These are phyloP conservation scores for Phocoena sinus DNA, from an alignment of 2,113 vertebrate species.

Conservation along the genomic window DNA sequence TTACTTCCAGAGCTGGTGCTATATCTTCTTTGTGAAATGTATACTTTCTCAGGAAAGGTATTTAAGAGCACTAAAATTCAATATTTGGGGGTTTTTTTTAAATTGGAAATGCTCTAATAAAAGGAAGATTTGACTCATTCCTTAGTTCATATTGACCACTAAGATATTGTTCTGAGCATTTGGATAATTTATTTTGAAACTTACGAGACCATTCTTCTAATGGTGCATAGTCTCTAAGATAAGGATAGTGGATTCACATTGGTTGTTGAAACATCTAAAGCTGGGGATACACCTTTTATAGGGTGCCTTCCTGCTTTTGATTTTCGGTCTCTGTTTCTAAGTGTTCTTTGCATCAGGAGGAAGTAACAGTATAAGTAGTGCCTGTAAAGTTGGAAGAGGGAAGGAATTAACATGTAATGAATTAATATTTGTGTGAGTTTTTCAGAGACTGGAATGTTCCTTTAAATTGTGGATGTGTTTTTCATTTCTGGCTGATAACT, in stretches of 20 bases:
- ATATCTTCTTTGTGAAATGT: neutral
- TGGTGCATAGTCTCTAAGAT: neutral
- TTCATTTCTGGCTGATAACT: constrained; percentile 60
- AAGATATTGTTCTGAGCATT: neutral
- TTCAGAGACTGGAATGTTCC: constrained; percentile 58
- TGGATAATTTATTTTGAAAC: neutral
- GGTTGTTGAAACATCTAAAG: neutral
- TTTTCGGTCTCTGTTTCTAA: neutral
- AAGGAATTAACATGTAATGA: constrained; percentile 42
- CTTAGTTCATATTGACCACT: neutral
- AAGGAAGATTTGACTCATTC: neutral
- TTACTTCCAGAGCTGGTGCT: neutral
- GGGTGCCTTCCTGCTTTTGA: constrained; percentile 47
- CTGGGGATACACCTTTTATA: neutral
- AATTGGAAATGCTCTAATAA: neutral
- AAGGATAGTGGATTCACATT: neutral
- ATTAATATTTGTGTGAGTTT: constrained; percentile 38
- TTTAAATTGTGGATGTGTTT: constrained; percentile 48
- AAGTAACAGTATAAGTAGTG: constrained; percentile 27
- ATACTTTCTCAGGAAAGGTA: neutral
- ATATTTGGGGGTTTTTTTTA: neutral
- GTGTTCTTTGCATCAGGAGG: constrained; percentile 43
- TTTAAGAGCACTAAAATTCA: neutral
- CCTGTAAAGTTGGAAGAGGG: constrained; percentile 18
- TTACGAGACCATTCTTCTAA: neutral